Conservation (phyloP, 2,113 vertebrate species). For the Phalacrocorax brasilianus region DNA sequence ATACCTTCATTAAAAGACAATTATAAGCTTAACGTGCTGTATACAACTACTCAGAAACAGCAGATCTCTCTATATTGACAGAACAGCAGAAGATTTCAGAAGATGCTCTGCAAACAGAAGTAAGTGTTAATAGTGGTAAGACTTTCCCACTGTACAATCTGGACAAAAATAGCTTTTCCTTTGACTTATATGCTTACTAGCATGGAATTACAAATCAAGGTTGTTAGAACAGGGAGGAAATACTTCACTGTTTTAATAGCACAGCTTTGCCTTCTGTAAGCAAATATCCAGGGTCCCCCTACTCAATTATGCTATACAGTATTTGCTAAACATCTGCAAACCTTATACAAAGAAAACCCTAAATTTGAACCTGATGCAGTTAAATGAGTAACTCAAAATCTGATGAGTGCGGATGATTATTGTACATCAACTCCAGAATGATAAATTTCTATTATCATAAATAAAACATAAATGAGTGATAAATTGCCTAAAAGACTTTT, state of each 20-base stretch:
- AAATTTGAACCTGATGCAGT: neutral
- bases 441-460: neutral
- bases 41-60: neutral
- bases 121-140: neutral
- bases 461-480: neutral
- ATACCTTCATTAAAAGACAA: neutral
- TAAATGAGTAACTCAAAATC: neutral
- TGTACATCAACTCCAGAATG: neutral
- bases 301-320: neutral
- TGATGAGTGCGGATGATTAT: neutral
- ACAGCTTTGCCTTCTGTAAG: neutral
- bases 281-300: neutral
- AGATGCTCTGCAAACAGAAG: neutral
- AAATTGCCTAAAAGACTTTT: neutral
- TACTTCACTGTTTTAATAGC: neutral
- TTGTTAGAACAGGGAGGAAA: neutral
- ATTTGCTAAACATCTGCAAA: neutral
- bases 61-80: neutral
- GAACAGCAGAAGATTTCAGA: neutral
- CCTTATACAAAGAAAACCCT: neutral
- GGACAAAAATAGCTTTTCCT: neutral
- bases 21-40: neutral
- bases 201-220: neutral
- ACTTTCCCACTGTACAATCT: neutral
- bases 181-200: neutral